phyloP scores from a whole-genome alignment of 23 tunicate species.

The Oikopleura dioica region DNA sequence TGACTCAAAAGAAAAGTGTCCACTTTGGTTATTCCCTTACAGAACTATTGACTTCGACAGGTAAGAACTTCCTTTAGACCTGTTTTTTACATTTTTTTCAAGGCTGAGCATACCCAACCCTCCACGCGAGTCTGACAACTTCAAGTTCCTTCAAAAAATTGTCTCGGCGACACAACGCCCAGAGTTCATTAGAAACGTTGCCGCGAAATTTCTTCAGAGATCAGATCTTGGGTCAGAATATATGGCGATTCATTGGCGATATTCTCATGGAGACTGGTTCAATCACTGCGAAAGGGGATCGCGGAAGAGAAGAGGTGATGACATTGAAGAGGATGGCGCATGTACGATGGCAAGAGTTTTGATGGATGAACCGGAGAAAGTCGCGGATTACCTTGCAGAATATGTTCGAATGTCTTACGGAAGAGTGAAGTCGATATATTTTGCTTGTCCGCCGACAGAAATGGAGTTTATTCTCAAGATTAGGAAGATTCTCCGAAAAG shows the following conservation, averaged over 20 bases:
- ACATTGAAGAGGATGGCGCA: background rate
- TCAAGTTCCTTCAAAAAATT: background rate
- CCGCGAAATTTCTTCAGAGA: background rate
- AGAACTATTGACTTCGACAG: background rate
- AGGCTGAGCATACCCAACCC: background rate
- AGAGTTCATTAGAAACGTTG: background rate
- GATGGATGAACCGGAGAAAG: background rate
- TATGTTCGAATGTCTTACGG: too few species aligned
- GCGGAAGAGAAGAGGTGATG: background rate
- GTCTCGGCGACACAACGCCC: background rate
- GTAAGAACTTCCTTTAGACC: background rate
- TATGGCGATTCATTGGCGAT: conserved; percentile 12
- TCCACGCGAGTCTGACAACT: background rate
- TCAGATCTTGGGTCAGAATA: background rate
- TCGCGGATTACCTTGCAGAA: background rate
- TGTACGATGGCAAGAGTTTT: background rate
- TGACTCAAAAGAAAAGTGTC: background rate
- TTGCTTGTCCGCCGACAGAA: background rate
- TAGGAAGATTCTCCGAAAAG: background rate
- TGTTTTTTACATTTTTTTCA: background rate
- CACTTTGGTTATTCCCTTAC: conserved; percentile 3
- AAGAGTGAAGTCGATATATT: too few species aligned
- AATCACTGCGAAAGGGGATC: background rate
- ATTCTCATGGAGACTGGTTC: background rate
- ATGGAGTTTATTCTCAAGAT: background rate